phyloP scores from a whole-genome alignment of 2,888 invertebrate genomes.

The Papilio demoleus region DNA sequence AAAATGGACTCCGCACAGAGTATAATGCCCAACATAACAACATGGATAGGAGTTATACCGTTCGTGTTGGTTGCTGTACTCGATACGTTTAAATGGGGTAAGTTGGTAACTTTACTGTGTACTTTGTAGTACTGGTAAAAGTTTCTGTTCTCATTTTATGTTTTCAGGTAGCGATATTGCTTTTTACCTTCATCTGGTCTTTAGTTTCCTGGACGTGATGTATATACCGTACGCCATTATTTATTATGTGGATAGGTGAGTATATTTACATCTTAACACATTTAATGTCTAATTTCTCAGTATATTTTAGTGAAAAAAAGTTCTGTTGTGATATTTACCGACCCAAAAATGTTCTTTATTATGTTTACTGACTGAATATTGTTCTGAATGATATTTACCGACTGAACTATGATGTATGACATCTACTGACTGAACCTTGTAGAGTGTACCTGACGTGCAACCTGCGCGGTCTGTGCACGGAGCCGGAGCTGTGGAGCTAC shows the following conservation, averaged over 20 bases:
- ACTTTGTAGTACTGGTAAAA: not conserved
- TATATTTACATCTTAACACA: conserved; percentile 28
- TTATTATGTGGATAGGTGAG: conserved; percentile 88
- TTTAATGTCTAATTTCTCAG: not conserved
- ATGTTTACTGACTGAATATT: not conserved
- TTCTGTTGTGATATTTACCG: too few species aligned
- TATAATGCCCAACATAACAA: conserved; percentile 89
- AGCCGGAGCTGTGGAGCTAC: conserved; percentile 86
- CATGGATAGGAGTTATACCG: conserved; percentile 89
- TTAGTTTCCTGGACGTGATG: conserved; percentile 89
- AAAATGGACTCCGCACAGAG: conserved; percentile 92
- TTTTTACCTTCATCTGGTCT: conserved; percentile 87
- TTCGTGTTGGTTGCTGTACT: conserved; percentile 88
- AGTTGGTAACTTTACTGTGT: conserved; percentile 53
- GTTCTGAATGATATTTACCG: not conserved
- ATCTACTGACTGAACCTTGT: conserved; percentile 33
- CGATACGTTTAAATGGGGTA: conserved; percentile 88
- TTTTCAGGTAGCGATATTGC: conserved; percentile 86
- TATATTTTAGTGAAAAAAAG: too few species aligned
- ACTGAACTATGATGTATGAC: not conserved
- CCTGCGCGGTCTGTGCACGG: conserved; percentile 86
- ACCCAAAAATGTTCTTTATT: too few species aligned
- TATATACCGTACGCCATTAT: conserved; percentile 93
- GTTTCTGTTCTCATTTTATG: too few species aligned
- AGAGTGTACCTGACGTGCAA: conserved; percentile 89